Evolutionary conservation across 2,113 vertebrate species (phyloP), one percentile per base, ranked within the genome.

Genomic region (rabbit (Oryctolagus cuniculus)): DNA sequence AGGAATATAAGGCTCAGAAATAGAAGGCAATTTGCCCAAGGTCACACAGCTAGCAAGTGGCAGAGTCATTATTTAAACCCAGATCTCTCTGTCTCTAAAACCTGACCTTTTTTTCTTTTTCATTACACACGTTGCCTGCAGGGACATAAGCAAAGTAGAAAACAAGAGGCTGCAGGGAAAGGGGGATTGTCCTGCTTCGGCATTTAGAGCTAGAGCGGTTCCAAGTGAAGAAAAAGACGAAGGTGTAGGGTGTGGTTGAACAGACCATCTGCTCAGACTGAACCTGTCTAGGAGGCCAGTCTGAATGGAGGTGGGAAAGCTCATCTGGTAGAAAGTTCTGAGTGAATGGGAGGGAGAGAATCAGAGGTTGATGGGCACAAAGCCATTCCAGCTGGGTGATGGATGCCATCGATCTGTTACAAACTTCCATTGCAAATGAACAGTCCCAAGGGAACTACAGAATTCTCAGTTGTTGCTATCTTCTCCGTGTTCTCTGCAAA

Each of bases 21-120:
- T 16, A 51, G 0, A 10, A 66, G 78, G 55, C 31, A 34, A 64
- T 53, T 44, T 51, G 3, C 81, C 44, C 80, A 44, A 58, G 16
- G 90, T 89, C 78, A 72, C 63, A 85, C 1, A 38, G 55, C 73
- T 58, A 55, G 22, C 67, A n/a, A 61, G 24, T 10, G 63, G 53
- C 58, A 81, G 44, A 78, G 74, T 24, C 55, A 63, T 11, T 79
- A 73, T 34, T 95, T 64, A 85, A 96, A 91, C 55, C 53, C 31
- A 67, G 27, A 75, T 95, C 15, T 89, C 74, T 90, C 36, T 51
- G 36, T 29, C 84, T 64, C 61, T 69, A 74, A 69, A 67, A 53
- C 27, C 27, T 80, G 25, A 44, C 12, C 16, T 10, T 58, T 19
- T 22, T 44, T 8, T 44, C 8, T 15, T 69, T 77, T 88, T 24